Conservation (phyloP, 1,140 invertebrate species). For the Berghia stephanieae region DNA sequence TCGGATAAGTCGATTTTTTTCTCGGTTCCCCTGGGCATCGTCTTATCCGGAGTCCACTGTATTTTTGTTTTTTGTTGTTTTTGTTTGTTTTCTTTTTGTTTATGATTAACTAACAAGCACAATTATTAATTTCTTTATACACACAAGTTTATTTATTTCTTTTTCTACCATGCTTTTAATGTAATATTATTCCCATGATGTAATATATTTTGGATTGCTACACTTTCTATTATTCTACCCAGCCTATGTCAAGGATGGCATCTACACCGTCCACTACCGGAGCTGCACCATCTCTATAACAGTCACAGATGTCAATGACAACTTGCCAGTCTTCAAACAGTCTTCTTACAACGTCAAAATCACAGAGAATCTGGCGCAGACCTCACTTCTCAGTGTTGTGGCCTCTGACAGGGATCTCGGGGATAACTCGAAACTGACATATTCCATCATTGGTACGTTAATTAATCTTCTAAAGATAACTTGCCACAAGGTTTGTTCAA, state of each 20-base stretch:
- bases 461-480: too few relatives aligned
- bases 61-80: too few relatives aligned
- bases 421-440: conserved; percentile 84
- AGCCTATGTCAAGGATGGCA: conserved; percentile 61
- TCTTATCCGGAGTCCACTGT: too few relatives aligned
- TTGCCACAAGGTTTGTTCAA: too few relatives aligned
- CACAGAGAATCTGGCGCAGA: conserved; percentile 70
- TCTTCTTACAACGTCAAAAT: conserved; percentile 38
- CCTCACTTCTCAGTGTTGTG: conserved; percentile 68
- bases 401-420: conserved; percentile 88
- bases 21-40: too few relatives aligned
- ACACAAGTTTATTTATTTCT: too few relatives aligned
- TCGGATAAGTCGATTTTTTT: too few relatives aligned
- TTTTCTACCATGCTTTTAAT: not conserved
- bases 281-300: conserved; percentile 46
- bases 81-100: too few relatives aligned
- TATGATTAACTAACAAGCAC: too few relatives aligned
- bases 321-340: conserved; percentile 46
- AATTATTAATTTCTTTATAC: too few relatives aligned
- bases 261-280: conserved; percentile 59
- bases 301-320: conserved; percentile 54
- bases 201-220: conserved; percentile 5
- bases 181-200: not conserved
- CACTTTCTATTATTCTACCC: conserved; percentile 9
- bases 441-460: conserved; percentile 95